Evolutionary conservation across 2,888 invertebrate genomes (phyloP).

Genomic region (Latrodectus hesperus): DNA sequence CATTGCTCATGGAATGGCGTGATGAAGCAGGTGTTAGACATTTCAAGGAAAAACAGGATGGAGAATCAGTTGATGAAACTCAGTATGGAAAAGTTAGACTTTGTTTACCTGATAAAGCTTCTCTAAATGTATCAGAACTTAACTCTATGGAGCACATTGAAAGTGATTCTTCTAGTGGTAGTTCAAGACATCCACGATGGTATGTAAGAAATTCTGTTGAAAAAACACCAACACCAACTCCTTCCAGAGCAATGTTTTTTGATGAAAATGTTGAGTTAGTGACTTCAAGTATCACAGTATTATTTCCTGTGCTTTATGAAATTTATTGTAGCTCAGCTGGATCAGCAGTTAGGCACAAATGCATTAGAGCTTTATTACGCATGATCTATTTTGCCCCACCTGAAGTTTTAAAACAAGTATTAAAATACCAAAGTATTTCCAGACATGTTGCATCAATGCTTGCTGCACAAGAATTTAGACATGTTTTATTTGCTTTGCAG

Average conservation of each 20-base stretch:
- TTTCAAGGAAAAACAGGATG: slow-evolving; percentile 93
- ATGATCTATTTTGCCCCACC: slow-evolving; percentile 97
- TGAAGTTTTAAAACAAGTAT: slow-evolving; percentile 84
- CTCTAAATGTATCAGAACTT: slow-evolving; percentile 96
- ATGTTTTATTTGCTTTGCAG: slow-evolving; percentile 96
- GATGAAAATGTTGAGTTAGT: slow-evolving; percentile 83
- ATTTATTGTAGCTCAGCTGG: slow-evolving; percentile 99
- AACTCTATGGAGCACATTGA: slow-evolving; percentile 98
- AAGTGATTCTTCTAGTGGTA: slow-evolving; percentile 89
- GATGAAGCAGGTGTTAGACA: slow-evolving; percentile 94
- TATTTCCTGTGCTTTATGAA: slow-evolving; percentile 96
- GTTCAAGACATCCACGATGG: slow-evolving; percentile 92
- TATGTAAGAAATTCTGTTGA: slow-evolving; percentile 76
- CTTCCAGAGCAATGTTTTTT: slow-evolving; percentile 82
- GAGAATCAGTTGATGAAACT: slow-evolving; percentile 93
- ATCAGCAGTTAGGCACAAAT: slow-evolving; percentile 97
- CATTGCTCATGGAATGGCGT: slow-evolving; percentile 97
- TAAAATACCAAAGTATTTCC: slow-evolving; percentile 86
- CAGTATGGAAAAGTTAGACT: slow-evolving; percentile 94
- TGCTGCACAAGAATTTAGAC: slow-evolving; percentile 95
- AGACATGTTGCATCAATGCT: slow-evolving; percentile 98
- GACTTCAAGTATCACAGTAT: slow-evolving; percentile 83
- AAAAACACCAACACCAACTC: slow-evolving; percentile 18
- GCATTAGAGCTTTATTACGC: slow-evolving; percentile 93
- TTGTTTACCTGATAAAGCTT: slow-evolving; percentile 91